A percentile compares a stretch with the other conserved stretches of the same genome.
Conservation (phyloP, 1,140 invertebrate genomes). For the Rhyacophila brunnea region DNA sequence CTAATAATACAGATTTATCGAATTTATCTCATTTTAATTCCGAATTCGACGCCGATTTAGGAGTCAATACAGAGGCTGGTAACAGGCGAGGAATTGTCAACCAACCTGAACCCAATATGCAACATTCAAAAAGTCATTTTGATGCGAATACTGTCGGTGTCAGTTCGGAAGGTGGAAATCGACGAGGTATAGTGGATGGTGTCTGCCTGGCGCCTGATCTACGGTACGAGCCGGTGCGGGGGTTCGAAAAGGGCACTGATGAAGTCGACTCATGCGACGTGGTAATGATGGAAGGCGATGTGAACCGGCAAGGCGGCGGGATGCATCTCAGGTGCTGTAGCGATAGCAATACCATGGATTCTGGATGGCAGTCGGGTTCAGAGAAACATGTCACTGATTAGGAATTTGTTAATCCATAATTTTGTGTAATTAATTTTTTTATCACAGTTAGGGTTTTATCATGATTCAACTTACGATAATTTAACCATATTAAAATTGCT, state of each 20-base stretch:
- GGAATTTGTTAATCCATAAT: constrained; percentile 3
- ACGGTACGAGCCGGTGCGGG: constrained; percentile 47
- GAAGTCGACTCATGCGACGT: not conserved
- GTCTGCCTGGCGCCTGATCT: constrained; percentile 49
- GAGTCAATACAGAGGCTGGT: too few relatives aligned
- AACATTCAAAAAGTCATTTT: not conserved
- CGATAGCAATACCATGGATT: constrained; percentile 55
- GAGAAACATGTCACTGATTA: constrained; percentile 53
- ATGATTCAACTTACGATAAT: too few relatives aligned
- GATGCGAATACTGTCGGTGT: not conserved
- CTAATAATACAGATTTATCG: too few relatives aligned
- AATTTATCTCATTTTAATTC: too few relatives aligned
- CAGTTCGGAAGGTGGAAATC: not conserved
- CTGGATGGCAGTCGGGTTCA: constrained; percentile 53
- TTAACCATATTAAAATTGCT: too few relatives aligned
- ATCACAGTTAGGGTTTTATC: too few relatives aligned
- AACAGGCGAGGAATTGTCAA: too few relatives aligned
- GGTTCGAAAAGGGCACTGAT: constrained; percentile 21
- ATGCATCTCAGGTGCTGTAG: constrained; percentile 46
- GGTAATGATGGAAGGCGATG: constrained; percentile 39
- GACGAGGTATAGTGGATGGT: constrained; percentile 12
- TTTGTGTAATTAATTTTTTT: too few relatives aligned
- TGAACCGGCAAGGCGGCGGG: constrained; percentile 40
- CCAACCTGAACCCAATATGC: not conserved
- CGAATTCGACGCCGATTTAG: too few relatives aligned